phyloP scores from a whole-genome alignment of 2,888 invertebrate genomes.

The Margaritifera margaritifera region DNA sequence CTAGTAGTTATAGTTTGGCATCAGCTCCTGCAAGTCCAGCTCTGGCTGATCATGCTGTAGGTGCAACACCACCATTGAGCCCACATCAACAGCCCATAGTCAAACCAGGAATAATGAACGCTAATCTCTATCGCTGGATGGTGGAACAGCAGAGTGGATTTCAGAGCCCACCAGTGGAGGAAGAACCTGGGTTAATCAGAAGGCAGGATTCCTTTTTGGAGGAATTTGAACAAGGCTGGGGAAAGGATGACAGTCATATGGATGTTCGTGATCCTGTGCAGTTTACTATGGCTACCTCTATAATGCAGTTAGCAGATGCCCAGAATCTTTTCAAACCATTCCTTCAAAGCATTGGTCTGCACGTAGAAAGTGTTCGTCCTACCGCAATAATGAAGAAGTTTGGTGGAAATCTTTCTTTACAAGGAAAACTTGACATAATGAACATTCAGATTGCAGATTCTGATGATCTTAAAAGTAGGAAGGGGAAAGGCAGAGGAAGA shows the following conservation, averaged over 20 bases:
- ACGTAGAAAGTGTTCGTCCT: constrained; percentile 78
- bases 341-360: constrained; percentile 89
- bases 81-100: constrained; percentile 36
- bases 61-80: constrained; percentile 53
- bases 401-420: constrained; percentile 81
- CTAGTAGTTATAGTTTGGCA: constrained; percentile 63
- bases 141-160: constrained; percentile 85
- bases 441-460: constrained; percentile 96
- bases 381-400: constrained; percentile 83
- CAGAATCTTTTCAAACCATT: constrained; percentile 85
- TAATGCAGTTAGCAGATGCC: constrained; percentile 84
- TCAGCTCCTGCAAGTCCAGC: constrained; percentile 62
- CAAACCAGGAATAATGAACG: constrained; percentile 74
- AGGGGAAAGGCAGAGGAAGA: constrained; percentile 52
- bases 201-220: constrained; percentile 67
- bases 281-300: constrained; percentile 65
- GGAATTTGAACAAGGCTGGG: constrained; percentile 67
- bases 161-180: constrained; percentile 52
- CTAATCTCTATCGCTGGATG: constrained; percentile 95
- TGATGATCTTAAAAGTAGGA: constrained; percentile 74
- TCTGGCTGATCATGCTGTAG: constrained; percentile 43
- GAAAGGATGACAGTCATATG: constrained; percentile 65
- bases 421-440: constrained; percentile 87
- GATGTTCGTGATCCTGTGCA: constrained; percentile 56
- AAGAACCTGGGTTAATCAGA: constrained; percentile 50